Base-by-base conservation (phyloP, 1,140 invertebrate species). In the Chrysomallon squamiferum region DNA sequence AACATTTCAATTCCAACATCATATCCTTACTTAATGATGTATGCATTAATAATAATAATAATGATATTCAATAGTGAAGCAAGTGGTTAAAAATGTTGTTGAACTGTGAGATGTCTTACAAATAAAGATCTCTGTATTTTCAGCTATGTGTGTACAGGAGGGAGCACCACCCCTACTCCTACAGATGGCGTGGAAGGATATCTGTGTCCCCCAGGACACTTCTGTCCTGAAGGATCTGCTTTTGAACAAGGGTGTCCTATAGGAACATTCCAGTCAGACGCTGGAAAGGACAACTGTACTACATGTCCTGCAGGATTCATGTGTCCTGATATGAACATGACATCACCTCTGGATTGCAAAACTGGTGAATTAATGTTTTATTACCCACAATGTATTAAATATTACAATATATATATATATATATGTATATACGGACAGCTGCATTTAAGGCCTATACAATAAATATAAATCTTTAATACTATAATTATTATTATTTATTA, bases 141-240 rank as follows among this genome's bases (percentile, higher is more conserved):
- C 63, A 84, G 82, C 7, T 84, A 81, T 52, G 71, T 84, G 15
- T 84, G 82, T 68, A 71, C 72, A n/a, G 74, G 74, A 41, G 82
- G 82, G 0, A 80, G 78, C 47, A 74, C 70, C 49, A 79, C 74
- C 4, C 74, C 76, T 1, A 77, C 68, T 3, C 78, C 82, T 1
- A 75, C 67, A 18, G 72, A 80, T 50, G 63, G 47, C 47, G 35
- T 61, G 29, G 68, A 68, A 20, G 79, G 82, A 9, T 83, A 82
- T 68, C 63, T 76, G 13, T 83, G 81, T 66, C 81, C 81, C 3
- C 54, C 73, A 3, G 81, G 81, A 0, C 73, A 73, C 67, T 83
- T 74, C 72, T 84, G 82, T 71, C 52, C 75, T 15, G 69, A 65
- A 9, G 82, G 82, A n/a, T 65, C 80, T 25, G 30, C 66, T 7